Conservation (phyloP, 2,113 vertebrate genomes). For the Paratilapia polleni region DNA sequence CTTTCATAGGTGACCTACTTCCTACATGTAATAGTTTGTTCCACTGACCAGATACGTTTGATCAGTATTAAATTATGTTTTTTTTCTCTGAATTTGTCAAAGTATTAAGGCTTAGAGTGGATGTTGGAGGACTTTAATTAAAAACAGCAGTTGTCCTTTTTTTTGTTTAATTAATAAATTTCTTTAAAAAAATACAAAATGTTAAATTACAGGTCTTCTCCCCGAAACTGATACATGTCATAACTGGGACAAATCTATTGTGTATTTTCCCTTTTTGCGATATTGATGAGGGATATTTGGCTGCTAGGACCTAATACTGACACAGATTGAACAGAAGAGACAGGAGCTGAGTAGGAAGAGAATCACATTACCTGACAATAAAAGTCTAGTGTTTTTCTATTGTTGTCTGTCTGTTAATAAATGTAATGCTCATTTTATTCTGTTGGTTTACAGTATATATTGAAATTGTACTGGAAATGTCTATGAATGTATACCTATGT, state of each 20-base stretch:
- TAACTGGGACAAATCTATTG: fast-evolving
- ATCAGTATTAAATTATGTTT: too few relatives aligned
- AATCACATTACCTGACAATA: background rate
- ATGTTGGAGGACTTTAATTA: too few relatives aligned
- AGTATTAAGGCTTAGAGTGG: too few relatives aligned
- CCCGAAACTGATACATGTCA: background rate
- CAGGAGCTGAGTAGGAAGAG: background rate
- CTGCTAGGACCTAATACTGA: background rate
- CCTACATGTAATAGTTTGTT: background rate
- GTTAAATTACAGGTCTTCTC: background rate
- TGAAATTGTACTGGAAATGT: fast-evolving
- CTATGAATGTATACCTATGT: background rate
- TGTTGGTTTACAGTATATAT: background rate
- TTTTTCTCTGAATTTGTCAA: too few relatives aligned
- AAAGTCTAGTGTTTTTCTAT: background rate
- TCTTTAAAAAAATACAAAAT: too few relatives aligned
- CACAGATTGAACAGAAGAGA: background rate
- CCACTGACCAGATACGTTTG: background rate
- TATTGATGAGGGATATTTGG: background rate
- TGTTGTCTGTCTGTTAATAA: background rate
- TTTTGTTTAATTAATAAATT: too few relatives aligned
- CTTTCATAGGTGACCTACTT: background rate
- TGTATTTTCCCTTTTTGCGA: background rate
- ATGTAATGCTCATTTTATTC: background rate
- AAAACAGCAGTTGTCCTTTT: too few relatives aligned